A percentile compares a stretch with the other conserved stretches of the same genome.
Evolutionary conservation across 2,797 vertebrate genomes (phyloP).

Genomic region (Paramormyrops hopkinsi): DNA sequence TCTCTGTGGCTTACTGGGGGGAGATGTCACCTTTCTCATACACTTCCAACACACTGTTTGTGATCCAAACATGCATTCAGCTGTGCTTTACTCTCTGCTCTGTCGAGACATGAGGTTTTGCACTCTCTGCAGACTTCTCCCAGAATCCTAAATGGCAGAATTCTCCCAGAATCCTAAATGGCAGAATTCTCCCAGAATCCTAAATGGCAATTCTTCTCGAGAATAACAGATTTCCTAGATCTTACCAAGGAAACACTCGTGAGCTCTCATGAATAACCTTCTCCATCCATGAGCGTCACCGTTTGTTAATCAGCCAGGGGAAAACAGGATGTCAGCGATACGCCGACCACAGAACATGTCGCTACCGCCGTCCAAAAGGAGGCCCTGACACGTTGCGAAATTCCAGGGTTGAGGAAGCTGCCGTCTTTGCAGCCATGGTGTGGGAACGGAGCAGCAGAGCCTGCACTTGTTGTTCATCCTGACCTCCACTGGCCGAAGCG

Average conservation of each 20-base stretch:
- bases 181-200: neutral
- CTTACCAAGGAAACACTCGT: neutral
- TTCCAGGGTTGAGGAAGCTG: neutral
- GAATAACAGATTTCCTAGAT: neutral
- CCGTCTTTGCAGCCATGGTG: neutral
- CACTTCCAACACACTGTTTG: neutral
- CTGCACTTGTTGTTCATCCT: slow-evolving; percentile 3
- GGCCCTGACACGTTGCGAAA: neutral
- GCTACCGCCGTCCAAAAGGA: neutral
- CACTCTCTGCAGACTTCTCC: neutral
- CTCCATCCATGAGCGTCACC: neutral
- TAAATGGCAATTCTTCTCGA: neutral
- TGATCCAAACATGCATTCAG: neutral
- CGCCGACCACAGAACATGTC: neutral
- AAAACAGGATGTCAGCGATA: neutral
- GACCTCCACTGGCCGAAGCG: neutral
- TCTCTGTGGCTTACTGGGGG: neutral
- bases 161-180: neutral
- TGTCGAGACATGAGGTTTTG: neutral
- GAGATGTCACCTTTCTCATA: neutral
- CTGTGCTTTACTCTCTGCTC: neutral
- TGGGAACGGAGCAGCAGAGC: neutral
- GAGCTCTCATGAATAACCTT: neutral
- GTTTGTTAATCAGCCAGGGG: neutral
- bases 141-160: neutral